Conservation (phyloP, 1,140 invertebrate species). For the Melanaphis sacchari region DNA sequence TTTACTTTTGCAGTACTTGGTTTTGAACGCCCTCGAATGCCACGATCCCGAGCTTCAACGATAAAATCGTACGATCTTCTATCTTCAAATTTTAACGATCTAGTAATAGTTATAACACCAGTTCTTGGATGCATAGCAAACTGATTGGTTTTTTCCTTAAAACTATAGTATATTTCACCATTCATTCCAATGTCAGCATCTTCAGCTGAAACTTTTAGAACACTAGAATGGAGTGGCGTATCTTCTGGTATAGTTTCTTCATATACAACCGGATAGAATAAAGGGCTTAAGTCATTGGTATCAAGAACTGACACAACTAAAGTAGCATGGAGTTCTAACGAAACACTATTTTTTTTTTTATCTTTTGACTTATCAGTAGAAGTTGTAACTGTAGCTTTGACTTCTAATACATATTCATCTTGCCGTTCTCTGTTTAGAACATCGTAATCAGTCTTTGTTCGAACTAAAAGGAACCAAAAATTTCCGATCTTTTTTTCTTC, state of each 20-base stretch:
- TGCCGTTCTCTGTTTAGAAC: conserved; percentile 90
- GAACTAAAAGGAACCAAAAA: conserved; percentile 89
- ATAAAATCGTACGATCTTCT: conserved; percentile 75
- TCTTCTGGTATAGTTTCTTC: conserved; percentile 89
- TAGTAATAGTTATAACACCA: conserved; percentile 84
- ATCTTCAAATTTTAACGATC: conserved; percentile 75
- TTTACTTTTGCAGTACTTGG: conserved; percentile 77
- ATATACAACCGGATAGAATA: conserved; percentile 89
- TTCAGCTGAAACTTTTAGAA: conserved; percentile 81
- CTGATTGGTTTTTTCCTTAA: conserved; percentile 81
- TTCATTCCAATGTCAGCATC: conserved; percentile 94
- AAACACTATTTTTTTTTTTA: conserved; percentile 66
- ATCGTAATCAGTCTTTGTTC: conserved; percentile 83
- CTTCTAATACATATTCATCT: conserved; percentile 80
- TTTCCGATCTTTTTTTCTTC: conserved; percentile 87
- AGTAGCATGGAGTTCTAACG: conserved; percentile 74
- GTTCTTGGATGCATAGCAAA: conserved; percentile 93
- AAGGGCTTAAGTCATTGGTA: conserved; percentile 89
- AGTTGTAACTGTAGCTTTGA: conserved; percentile 74
- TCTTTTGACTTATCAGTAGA: conserved; percentile 64
- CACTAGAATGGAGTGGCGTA: conserved; percentile 79
- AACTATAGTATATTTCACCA: conserved; percentile 95
- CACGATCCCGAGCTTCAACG: conserved; percentile 84
- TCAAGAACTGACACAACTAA: conserved; percentile 85
- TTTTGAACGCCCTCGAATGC: conserved; percentile 70